Evolutionary conservation across 1,140 invertebrate species (phyloP), one percentile per base, ranked within the genome.

Genomic region (Penaeus indicus): DNA sequence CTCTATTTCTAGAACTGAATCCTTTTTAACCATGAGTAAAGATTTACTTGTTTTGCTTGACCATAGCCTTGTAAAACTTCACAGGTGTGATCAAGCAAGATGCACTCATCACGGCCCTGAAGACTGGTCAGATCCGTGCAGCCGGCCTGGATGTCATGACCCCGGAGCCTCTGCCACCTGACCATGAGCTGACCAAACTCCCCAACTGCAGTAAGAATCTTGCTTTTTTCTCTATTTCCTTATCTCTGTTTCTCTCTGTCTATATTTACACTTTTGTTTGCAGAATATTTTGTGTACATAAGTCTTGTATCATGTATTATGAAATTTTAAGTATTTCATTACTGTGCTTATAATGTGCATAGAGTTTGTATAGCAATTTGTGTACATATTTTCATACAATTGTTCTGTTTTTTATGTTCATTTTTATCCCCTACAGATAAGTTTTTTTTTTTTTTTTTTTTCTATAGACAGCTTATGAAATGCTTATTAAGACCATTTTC

Each of bases 141-240:
- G 98, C 98, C 25, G 98, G 97, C 0, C 93, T 99, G 25, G 98
- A 99, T 94, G 98, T 99, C 0, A 98, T 96, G 91, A 96, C 95
- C 42, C 98, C 98, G 0, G 98, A 99, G 93, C 98, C 98, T 8
- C 93, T 99, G n/a, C 96, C 97, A 16, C 91, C 95, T 0, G 95
- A 97, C 92, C 96, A 95, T 93, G 95, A 96, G 72, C 94, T 99
- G 13, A 93, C 97, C 4, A 95, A 94, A 86, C 92, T 99, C 22
- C 93, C 95, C 64, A 99, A 99, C 93, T 90, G 87, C 77, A 90
- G 90, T 90, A 72, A 90, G 88, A 87, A 27, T 38, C 72, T n/a
- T 27, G 7, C 0, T 25, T 32, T 75, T 19, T 21, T 75, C 27
- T 75, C 25, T 27, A 72, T 75, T 11, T 75, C n/a, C 3, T 16